These are phyloP conservation scores for Pseudoatta argentina DNA, from an alignment of 1,140 invertebrate genomes.

Conservation along the genomic window DNA sequence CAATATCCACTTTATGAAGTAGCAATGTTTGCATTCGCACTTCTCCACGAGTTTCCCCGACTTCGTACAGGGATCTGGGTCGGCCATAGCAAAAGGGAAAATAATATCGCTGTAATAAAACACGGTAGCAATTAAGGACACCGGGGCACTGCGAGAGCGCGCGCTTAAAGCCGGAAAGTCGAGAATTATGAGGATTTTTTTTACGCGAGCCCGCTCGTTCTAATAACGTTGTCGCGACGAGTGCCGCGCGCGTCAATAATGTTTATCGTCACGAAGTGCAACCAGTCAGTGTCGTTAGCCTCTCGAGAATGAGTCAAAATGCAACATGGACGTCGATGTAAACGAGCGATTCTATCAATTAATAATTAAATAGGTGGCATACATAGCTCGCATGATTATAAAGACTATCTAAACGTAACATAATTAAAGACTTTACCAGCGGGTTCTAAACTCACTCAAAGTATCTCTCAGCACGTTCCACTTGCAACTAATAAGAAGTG, in stretches of 20 bases:
- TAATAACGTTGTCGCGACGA: conserved; percentile 59
- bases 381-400: neutral
- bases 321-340: neutral
- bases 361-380: neutral
- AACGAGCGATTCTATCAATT: neutral
- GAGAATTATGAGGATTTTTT: conserved; percentile 52
- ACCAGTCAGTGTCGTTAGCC: conserved; percentile 30
- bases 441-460: neutral
- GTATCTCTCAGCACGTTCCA: neutral
- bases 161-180: conserved; percentile 53
- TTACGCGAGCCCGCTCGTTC: conserved; percentile 27
- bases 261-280: conserved; percentile 56
- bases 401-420: neutral
- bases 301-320: neutral
- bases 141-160: conserved; percentile 24
- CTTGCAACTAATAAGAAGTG: neutral
- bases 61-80: conserved; percentile 22
- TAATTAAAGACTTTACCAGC: neutral
- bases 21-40: conserved; percentile 51
- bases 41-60: conserved; percentile 11
- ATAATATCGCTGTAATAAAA: conserved; percentile 63
- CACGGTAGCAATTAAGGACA: conserved; percentile 61
- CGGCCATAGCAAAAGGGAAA: conserved; percentile 54
- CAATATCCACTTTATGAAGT: conserved; percentile 78
- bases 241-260: conserved; percentile 49